Conservation (phyloP, 1,140 invertebrate genomes). For the Musca vetustissima region DNA sequence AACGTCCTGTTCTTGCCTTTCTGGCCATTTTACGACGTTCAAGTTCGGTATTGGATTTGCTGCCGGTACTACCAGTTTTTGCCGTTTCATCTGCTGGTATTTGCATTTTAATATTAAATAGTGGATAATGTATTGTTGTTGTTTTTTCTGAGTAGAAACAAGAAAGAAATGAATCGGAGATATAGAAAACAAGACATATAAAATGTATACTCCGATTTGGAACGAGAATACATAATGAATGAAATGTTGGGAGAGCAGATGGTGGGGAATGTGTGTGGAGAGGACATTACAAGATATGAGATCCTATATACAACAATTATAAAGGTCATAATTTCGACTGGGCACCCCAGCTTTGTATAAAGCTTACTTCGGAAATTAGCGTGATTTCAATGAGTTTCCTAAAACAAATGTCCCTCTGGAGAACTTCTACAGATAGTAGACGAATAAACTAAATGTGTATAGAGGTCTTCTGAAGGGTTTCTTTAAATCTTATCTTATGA, state of each 20-base stretch:
- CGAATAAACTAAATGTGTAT: too few species aligned
- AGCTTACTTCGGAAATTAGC: too few species aligned
- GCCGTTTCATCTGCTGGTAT: slow-evolving; percentile 56
- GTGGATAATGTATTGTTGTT: slow-evolving; percentile 55
- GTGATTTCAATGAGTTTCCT: too few species aligned
- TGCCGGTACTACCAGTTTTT: neutral
- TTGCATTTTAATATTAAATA: slow-evolving; percentile 55
- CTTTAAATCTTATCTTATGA: too few species aligned
- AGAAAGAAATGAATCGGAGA: neutral
- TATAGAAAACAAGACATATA: neutral
- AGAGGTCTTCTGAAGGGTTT: too few species aligned
- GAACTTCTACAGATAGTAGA: too few species aligned
- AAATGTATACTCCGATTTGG: neutral
- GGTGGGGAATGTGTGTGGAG: too few species aligned
- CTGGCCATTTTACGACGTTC: slow-evolving; percentile 38
- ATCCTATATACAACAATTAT: too few species aligned
- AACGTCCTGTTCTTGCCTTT: slow-evolving; percentile 20
- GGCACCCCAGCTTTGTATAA: too few species aligned
- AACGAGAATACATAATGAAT: neutral
- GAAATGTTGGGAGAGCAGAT: neutral
- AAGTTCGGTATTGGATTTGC: slow-evolving; percentile 30
- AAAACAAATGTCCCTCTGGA: too few species aligned
- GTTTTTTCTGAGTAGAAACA: slow-evolving; percentile 43
- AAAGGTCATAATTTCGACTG: too few species aligned
- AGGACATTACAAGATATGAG: too few species aligned